Evolutionary conservation across 37 sponge, comb jelly and placozoan genomes (phyloP).

Genomic region (Spongia lamella): DNA sequence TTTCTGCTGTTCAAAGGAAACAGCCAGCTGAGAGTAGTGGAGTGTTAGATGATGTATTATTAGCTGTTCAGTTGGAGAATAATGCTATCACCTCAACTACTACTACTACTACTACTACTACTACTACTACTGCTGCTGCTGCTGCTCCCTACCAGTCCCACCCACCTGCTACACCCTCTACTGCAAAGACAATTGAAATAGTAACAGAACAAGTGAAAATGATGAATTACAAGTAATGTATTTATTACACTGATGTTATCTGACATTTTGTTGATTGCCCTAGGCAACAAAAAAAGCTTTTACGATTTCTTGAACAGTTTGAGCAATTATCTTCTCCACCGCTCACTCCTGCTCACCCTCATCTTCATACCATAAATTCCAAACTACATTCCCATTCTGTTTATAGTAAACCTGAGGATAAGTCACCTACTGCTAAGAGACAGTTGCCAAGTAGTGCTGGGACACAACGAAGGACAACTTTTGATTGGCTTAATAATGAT

Average conservation of each 20-base stretch:
- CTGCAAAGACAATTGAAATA: constrained; percentile 28
- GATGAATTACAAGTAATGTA: constrained; percentile 46
- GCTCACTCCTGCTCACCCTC: no score
- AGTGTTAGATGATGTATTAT: constrained; percentile 9
- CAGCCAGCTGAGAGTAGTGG: neutral
- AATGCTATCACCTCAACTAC: neutral
- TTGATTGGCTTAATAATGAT: no score
- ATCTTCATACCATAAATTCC: no score
- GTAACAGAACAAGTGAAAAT: constrained; percentile 51
- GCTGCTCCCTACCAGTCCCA: neutral
- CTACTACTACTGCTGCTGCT: neutral
- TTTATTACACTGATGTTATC: neutral
- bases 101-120: neutral
- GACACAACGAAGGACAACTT: no score
- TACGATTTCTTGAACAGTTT: no score
- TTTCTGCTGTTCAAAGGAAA: constrained; percentile 23
- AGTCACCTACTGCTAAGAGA: no score
- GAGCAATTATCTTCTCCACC: no score
- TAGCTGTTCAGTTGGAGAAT: constrained; percentile 47
- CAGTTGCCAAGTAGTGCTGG: no score
- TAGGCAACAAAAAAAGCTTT: no score
- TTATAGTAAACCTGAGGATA: no score
- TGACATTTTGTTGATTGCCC: neutral
- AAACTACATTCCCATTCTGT: no score
- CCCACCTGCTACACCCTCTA: constrained; percentile 1